phyloP scores from a whole-genome alignment of 2,797 vertebrate genomes.

The Myotis findleyi region DNA sequence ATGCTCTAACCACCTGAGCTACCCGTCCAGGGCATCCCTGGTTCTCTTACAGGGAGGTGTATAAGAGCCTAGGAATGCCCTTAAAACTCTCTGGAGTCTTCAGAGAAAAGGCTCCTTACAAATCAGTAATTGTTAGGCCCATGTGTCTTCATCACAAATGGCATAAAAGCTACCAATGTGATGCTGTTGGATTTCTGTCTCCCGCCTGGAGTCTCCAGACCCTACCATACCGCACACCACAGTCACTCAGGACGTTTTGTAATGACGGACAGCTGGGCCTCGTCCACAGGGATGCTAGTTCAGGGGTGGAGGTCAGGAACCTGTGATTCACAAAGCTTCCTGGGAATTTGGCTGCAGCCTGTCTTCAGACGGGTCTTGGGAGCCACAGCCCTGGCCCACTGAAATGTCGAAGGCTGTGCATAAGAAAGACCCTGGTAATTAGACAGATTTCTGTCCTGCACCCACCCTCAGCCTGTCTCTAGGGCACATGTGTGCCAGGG shows the following conservation, averaged over 20 bases:
- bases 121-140: background rate
- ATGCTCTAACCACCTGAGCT: background rate
- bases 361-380: background rate
- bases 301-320: background rate
- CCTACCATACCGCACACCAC: background rate
- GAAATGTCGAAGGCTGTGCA: rapidly evolving
- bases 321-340: background rate
- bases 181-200: background rate
- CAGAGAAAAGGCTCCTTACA: background rate
- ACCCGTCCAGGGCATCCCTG: too few relatives aligned
- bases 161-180: too few relatives aligned
- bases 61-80: background rate
- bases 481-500: background rate
- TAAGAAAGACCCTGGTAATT: background rate
- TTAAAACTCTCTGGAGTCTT: background rate
- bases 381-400: background rate
- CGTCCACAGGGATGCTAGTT: background rate
- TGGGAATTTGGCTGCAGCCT: background rate
- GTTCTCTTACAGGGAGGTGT: background rate
- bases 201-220: background rate
- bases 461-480: background rate
- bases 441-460: background rate
- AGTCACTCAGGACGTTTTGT: background rate
- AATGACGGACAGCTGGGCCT: background rate
- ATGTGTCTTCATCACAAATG: background rate